phyloP scores from a whole-genome alignment of 2,113 vertebrate genomes.

The Donacobius atricapilla region DNA sequence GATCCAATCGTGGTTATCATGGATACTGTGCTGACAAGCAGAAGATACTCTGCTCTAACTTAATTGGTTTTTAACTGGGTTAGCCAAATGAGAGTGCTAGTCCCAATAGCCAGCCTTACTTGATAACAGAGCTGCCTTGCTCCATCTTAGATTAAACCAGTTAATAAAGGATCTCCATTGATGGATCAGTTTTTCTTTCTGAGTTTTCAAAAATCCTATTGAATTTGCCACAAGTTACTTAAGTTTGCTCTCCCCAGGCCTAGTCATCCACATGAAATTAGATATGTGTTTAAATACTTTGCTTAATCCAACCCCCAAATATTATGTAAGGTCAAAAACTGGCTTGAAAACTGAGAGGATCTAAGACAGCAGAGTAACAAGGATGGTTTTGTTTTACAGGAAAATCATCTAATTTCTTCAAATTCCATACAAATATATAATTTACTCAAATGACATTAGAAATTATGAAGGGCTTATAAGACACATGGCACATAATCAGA shows the following conservation, averaged over 20 bases:
- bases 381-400: background rate
- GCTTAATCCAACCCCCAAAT: background rate
- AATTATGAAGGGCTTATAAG: background rate
- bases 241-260: background rate
- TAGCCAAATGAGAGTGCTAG: background rate
- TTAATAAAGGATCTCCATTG: background rate
- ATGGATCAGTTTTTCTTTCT: background rate
- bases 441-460: background rate
- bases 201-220: background rate
- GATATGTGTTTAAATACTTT: background rate
- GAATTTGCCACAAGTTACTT: background rate
- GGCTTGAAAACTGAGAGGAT: background rate
- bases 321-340: background rate
- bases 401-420: background rate
- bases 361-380: background rate
- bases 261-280: background rate
- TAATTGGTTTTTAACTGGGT: background rate
- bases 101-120: background rate
- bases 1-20: background rate
- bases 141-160: background rate
- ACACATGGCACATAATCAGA: background rate
- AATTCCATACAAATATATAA: background rate
- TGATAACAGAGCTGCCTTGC: background rate
- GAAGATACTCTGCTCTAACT: background rate
- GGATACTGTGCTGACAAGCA: background rate